Evolutionary conservation across 2,113 vertebrate genomes (phyloP), one percentile per base, ranked within the genome.

Genomic region (Myiopsitta monachus): DNA sequence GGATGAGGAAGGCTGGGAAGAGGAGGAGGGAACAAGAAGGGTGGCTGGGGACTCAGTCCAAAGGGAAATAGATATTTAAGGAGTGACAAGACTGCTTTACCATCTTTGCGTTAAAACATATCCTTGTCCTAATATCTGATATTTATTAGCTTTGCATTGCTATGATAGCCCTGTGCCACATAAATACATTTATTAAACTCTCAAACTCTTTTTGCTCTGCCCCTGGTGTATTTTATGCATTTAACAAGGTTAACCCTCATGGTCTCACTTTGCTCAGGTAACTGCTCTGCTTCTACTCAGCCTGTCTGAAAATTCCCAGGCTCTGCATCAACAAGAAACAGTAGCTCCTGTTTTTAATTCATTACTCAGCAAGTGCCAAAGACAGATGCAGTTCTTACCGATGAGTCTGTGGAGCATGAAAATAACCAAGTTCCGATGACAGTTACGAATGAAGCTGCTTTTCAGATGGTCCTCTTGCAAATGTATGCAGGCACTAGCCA

Each of bases 351-450:
- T 16, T 91, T 81, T 91, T 81, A 87, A 90, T 89, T 90, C 70
- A 31, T 55, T 62, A 31, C 77, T 94, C 88, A 33, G 76, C 88
- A 75, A 92, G 86, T 63, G 47, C 70, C 74, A 39, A 73, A 88
- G 66, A 1, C 67, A 76, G 77, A 70, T 91, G 86, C 59, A 92
- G 3, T 87, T 94, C 66, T 84, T 87, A 39, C 39, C 52, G 91
- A 94, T 92, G 73, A 90, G 57, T 79, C 72, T 81, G 80, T 90
- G 63, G 69, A 92, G 87, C 92, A 79, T 77, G 91, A 93, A 91
- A 90, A 92, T 63, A 93, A 94, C 74, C 26, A 62, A 52, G 52
- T 87, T 92, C 47, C 78, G 91, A 84, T 94, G 92, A 83, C 94
- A 94, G 77, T 89, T 79, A 69, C 14, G 91, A 89, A 96, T 57